Percentiles rank a stretch among this genome's conserved stretches.
phyloP scores from a whole-genome alignment of 2,113 vertebrate genomes.

The Nesogale talazaci region DNA sequence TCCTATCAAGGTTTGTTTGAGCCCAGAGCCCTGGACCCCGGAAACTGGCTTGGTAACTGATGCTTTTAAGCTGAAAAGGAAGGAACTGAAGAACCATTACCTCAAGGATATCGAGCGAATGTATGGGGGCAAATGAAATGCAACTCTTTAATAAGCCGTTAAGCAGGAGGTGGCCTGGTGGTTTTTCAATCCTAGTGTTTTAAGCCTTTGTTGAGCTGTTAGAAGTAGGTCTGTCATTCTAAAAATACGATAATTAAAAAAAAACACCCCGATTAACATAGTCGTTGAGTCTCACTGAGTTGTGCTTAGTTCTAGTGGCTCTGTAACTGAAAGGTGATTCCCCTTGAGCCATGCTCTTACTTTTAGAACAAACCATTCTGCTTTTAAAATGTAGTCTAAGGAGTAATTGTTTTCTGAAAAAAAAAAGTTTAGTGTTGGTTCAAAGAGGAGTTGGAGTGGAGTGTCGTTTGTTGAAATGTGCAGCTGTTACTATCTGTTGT shows the following conservation, averaged over 20 bases:
- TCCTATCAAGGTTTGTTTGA: slow-evolving; percentile 95
- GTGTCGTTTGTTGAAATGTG: slow-evolving; percentile 63
- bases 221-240: slow-evolving; percentile 57
- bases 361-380: slow-evolving; percentile 69
- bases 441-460: slow-evolving; percentile 66
- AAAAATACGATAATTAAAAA: slow-evolving; percentile 49
- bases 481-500: slow-evolving; percentile 56
- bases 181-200: slow-evolving; percentile 48
- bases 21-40: slow-evolving; percentile 96
- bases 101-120: slow-evolving; percentile 96
- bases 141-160: not conserved
- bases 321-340: slow-evolving; percentile 65
- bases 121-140: slow-evolving; percentile 94
- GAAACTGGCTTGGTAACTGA: slow-evolving; percentile 98
- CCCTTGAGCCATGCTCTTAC: slow-evolving; percentile 63
- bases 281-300: slow-evolving; percentile 56
- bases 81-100: slow-evolving; percentile 97
- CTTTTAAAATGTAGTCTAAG: slow-evolving; percentile 68
- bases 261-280: slow-evolving; percentile 65
- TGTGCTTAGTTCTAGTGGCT: slow-evolving; percentile 67
- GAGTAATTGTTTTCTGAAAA: slow-evolving; percentile 47
- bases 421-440: slow-evolving; percentile 49
- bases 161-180: slow-evolving; percentile 60
- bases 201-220: slow-evolving; percentile 64
- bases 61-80: slow-evolving; percentile 98